These are phyloP conservation scores for Gasterosteus aculeatus DNA, from an alignment of 2,113 vertebrate genomes.

Conservation along the genomic window DNA sequence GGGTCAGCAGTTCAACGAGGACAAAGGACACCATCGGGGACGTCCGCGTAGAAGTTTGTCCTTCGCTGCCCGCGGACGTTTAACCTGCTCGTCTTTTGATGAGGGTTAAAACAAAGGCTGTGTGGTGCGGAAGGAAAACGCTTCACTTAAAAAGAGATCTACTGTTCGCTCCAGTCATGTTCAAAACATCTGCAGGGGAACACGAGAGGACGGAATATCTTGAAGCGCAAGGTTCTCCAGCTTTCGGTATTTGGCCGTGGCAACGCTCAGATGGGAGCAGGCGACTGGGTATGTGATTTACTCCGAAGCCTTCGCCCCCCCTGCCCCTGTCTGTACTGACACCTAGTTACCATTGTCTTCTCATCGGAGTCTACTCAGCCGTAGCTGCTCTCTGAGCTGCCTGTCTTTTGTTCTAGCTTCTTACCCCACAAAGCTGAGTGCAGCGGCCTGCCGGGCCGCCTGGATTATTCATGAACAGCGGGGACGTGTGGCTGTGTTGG, in stretches of 20 bases:
- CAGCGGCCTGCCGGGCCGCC: constrained; percentile 73
- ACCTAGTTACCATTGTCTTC: constrained; percentile 79
- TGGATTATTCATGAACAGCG: constrained; percentile 84
- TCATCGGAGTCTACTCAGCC: constrained; percentile 71
- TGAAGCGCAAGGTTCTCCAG: constrained; percentile 47
- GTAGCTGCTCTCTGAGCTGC: constrained; percentile 72
- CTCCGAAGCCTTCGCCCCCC: constrained; percentile 70
- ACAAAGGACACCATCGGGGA: constrained; percentile 62
- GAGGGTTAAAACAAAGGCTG: constrained; percentile 53
- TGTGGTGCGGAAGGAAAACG: constrained; percentile 29
- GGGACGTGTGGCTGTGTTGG: constrained; percentile 79
- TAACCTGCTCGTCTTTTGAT: constrained; percentile 58
- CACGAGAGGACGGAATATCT: constrained; percentile 64
- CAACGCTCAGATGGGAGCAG: constrained; percentile 54
- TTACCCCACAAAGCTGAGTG: constrained; percentile 76
- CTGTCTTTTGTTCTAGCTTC: constrained; percentile 80
- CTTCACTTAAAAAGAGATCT: constrained; percentile 22
- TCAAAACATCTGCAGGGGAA: constrained; percentile 73
- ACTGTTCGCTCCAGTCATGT: constrained; percentile 10
- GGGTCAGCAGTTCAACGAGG: constrained; percentile 57
- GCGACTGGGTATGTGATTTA: constrained; percentile 73
- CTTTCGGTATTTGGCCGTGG: constrained; percentile 72
- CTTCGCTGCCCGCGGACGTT: too few species aligned
- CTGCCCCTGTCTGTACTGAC: constrained; percentile 68
- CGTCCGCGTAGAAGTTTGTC: constrained; percentile 63